Evolutionary conservation across 1,140 invertebrate species (phyloP), one percentile per base, ranked within the genome.

Genomic region (Sinella curviseta): DNA sequence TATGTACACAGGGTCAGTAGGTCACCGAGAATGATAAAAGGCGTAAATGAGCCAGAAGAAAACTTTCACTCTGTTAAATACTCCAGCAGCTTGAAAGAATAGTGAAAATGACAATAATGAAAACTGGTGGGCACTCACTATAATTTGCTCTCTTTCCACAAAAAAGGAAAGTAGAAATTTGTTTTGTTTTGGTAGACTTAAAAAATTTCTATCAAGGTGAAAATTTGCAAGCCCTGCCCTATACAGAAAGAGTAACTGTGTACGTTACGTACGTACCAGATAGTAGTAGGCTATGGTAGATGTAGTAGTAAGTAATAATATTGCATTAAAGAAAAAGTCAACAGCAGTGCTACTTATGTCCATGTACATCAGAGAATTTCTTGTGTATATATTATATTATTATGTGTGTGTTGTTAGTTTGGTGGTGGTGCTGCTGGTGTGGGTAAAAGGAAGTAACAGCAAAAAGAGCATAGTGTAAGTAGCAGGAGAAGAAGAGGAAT

Each of bases 151-250:
- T 48, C 20, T 48, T 8, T 48, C 8, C 8, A 48, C 8, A 48
- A 48, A 20, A 48, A 48, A 48, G 57, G 4, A 26, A 60, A 60
- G 57, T n/a, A 60, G 57, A 60, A 16, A 17, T 17, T 26, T 60
- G 24, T 60, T 14, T 17, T 60, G 57, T 60, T 60, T 17, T 60
- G 57, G 57, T 26, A 60, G 57, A 60, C 57, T 60, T 60, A 60
- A 60, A 48, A 48, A 60, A n/a, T 60, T 60, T 60, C 57, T 60
- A 60, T 16, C 57, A 60, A 60, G 57, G 57, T 60, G 57, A 60
- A 60, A 60, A 60, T 60, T 60, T 60, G 57, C 57, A 60, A 60
- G 57, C 57, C 57, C 57, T 60, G 57, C 57, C 57, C 57, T 60
- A 60, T 60, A 60, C 57, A 48, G 39, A 48, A 20, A 48, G 24